Conservation (phyloP, 2,797 vertebrate species). For the Rhynchonycteris naso region DNA sequence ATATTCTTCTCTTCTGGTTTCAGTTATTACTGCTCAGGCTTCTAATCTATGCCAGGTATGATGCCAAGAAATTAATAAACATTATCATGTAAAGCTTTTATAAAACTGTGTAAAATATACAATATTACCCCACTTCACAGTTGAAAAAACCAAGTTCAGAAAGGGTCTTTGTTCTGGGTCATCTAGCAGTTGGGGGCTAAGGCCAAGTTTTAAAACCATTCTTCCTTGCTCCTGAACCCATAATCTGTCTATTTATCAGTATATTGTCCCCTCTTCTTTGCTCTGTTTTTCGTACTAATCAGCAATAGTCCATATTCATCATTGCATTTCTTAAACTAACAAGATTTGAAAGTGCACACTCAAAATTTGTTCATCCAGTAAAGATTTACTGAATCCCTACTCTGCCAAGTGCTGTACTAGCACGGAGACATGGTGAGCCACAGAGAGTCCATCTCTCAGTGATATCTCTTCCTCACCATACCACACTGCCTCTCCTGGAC, state of each 20-base stretch:
- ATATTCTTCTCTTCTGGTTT: not conserved
- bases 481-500: not conserved
- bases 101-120: not conserved
- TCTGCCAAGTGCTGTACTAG: no score
- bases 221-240: not conserved
- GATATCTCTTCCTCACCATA: rapidly evolving
- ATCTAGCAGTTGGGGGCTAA: not conserved
- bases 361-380: not conserved
- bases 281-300: not conserved
- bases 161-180: not conserved
- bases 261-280: not conserved
- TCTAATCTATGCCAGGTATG: not conserved
- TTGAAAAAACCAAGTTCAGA: not conserved
- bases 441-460: not conserved
- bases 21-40: not conserved
- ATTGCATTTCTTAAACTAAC: not conserved
- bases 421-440: not conserved
- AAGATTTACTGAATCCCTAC: not conserved
- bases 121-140: not conserved
- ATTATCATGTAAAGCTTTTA: not conserved
- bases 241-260: not conserved
- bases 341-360: not conserved
- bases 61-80: not conserved
- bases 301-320: not conserved
- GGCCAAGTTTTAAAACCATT: not conserved